A percentile compares a stretch with the other conserved stretches of the same genome.
phyloP scores from a whole-genome alignment of 2,113 vertebrate genomes.

The Gyps fulvus region DNA sequence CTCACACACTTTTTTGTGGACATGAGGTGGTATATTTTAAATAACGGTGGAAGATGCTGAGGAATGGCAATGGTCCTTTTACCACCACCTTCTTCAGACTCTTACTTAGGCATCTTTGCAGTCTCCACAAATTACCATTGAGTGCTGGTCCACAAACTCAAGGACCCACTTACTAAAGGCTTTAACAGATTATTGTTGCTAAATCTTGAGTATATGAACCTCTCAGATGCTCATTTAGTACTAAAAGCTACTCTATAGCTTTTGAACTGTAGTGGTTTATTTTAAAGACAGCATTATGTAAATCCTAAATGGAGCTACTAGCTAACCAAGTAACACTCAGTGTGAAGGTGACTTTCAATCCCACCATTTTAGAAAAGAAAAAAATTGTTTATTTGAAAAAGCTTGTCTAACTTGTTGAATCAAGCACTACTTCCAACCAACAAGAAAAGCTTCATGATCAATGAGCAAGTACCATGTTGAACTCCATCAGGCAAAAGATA shows the following conservation, averaged over 20 bases:
- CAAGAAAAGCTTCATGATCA: neutral
- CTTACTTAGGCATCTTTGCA: neutral
- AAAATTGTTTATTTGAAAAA: neutral
- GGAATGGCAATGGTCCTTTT: neutral
- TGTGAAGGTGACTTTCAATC: neutral
- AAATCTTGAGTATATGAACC: neutral
- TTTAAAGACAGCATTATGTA: neutral
- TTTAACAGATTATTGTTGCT: neutral
- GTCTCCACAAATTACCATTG: neutral
- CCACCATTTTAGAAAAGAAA: neutral
- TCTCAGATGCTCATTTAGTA: neutral
- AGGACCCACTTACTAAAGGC: neutral
- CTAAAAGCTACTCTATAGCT: neutral
- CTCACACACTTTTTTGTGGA: neutral
- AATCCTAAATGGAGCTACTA: neutral
- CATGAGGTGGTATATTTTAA: neutral
- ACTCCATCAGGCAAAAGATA: neutral
- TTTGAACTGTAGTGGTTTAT: neutral
- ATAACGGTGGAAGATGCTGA: neutral
- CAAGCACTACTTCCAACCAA: neutral
- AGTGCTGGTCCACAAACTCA: neutral
- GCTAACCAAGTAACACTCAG: neutral
- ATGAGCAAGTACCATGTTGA: neutral
- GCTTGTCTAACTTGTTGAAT: neutral
- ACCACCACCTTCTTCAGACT: neutral